Conservation (phyloP, 2,113 vertebrate genomes). For the Tiliqua scincoides region DNA sequence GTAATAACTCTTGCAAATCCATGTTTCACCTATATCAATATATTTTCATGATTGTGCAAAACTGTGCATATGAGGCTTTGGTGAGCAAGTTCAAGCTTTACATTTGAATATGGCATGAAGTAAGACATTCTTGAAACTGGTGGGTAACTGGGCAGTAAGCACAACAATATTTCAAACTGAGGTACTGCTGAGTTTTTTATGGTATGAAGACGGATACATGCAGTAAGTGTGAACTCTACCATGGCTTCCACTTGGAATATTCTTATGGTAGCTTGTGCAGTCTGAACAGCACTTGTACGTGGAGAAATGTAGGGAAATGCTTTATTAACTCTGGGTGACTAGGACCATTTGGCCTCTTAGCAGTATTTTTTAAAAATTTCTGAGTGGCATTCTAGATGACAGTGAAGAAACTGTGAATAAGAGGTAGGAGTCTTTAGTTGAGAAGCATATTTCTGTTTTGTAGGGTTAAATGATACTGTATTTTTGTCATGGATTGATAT, state of each 20-base stretch:
- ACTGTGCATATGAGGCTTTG: not conserved
- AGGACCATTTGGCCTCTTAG: not conserved
- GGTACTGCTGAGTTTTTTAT: not conserved
- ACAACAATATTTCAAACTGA: not conserved
- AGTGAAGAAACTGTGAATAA: not conserved
- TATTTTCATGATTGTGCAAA: not conserved
- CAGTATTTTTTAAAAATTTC: not conserved
- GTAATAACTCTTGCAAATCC: not conserved
- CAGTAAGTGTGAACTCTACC: not conserved
- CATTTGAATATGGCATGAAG: not conserved
- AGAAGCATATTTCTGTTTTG: not conserved
- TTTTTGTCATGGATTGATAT: not conserved
- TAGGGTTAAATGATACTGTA: not conserved
- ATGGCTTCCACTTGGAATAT: not conserved
- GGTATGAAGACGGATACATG: not conserved
- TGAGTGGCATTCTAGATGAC: not conserved
- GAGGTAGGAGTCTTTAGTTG: not conserved
- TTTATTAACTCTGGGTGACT: not conserved
- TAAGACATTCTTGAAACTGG: not conserved
- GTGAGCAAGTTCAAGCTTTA: not conserved
- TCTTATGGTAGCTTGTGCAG: not conserved
- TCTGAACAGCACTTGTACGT: not conserved
- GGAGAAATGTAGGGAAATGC: not conserved
- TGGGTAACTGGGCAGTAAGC: not conserved
- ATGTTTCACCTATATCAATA: not conserved